Evolutionary conservation across 2,797 vertebrate genomes (phyloP).

Genomic region (Hippocampus kuda): DNA sequence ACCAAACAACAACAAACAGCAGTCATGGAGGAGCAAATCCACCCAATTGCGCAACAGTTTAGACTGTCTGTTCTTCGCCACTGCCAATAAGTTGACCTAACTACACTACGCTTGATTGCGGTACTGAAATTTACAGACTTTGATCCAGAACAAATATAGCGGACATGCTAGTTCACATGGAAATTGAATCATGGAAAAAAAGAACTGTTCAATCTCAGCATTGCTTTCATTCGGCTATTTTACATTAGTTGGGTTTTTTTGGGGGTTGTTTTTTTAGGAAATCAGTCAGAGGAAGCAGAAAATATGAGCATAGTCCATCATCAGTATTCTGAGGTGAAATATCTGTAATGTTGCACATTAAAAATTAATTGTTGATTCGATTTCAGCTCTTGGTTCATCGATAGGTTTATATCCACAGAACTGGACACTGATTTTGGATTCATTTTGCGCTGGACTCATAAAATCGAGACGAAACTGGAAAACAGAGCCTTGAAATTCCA

Average conservation of each 20-base stretch:
- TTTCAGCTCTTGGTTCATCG: neutral
- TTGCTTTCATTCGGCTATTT: neutral
- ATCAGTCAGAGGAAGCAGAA: neutral
- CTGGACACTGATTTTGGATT: slow-evolving; percentile 15
- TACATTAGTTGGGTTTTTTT: neutral
- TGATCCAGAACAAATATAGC: neutral
- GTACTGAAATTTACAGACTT: slow-evolving; percentile 14
- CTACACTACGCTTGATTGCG: neutral
- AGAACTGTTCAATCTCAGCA: neutral
- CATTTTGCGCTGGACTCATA: slow-evolving; percentile 18
- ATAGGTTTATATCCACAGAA: slow-evolving; percentile 13
- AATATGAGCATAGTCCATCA: neutral
- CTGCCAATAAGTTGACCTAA: neutral
- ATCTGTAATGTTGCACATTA: neutral
- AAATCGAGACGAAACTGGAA: slow-evolving; percentile 20
- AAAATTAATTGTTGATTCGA: neutral
- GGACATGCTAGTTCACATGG: neutral
- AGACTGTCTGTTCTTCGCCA: neutral
- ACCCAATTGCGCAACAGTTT: neutral
- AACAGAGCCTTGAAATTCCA: slow-evolving; percentile 18
- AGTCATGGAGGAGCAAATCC: slow-evolving; percentile 33
- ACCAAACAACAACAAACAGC: slow-evolving; percentile 25
- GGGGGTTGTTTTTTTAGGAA: neutral
- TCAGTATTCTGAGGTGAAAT: neutral
- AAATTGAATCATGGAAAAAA: neutral